These are phyloP conservation scores for Xestia sexstrigata DNA, from an alignment of 2,888 invertebrate genomes.

Conservation along the genomic window DNA sequence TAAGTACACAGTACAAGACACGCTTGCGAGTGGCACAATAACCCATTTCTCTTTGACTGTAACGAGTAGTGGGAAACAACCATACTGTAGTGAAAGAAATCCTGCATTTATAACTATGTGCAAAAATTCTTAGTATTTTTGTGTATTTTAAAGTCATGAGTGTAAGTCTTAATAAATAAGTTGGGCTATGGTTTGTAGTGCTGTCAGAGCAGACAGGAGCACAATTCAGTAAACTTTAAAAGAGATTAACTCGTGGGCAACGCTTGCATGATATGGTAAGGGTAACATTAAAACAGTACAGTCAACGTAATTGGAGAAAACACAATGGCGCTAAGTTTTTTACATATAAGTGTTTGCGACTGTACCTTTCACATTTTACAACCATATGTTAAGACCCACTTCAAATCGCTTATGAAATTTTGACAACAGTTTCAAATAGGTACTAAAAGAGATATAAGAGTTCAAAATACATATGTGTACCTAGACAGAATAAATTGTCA, in stretches of 20 bases:
- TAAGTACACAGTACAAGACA: slow-evolving; percentile 35
- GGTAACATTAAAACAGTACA: neutral
- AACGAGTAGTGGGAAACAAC: slow-evolving; percentile 31
- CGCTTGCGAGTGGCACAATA: slow-evolving; percentile 47
- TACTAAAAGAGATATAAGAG: neutral
- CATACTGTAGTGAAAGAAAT: neutral
- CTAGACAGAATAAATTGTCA: neutral
- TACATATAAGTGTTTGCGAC: neutral
- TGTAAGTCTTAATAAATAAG: neutral
- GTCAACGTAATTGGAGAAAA: neutral
- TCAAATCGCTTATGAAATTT: neutral
- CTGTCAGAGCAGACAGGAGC: neutral
- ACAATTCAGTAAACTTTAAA: neutral
- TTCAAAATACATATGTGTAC: too few species aligned
- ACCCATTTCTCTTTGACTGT: slow-evolving; percentile 52
- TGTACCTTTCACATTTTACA: neutral
- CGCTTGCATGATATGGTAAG: neutral
- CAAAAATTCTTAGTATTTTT: too few species aligned
- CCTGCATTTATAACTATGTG: neutral
- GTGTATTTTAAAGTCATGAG: neutral
- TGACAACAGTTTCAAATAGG: neutral
- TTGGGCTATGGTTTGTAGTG: neutral
- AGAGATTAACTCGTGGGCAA: neutral
- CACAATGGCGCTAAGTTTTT: neutral
- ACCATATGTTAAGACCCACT: neutral